Conservation (phyloP, 2,888 invertebrate species). For the Aporophyla nigra region DNA sequence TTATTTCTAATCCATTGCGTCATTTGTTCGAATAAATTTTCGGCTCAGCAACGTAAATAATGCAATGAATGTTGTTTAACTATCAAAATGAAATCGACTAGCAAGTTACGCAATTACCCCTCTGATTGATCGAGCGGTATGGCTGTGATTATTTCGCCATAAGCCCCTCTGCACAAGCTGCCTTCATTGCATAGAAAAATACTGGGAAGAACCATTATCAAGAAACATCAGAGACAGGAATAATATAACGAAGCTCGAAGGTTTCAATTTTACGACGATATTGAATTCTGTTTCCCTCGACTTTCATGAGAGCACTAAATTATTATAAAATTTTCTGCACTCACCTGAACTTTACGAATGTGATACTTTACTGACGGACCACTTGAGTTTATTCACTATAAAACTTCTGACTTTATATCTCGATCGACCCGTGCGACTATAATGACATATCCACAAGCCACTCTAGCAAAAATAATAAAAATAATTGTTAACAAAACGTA, state of each 20-base stretch:
- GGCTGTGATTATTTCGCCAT: no score
- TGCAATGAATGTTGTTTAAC: no score
- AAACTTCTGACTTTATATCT: slow-evolving; percentile 40
- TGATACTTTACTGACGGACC: neutral
- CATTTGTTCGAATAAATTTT: no score
- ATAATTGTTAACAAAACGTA: neutral
- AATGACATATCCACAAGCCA: neutral
- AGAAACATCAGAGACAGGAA: neutral
- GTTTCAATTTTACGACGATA: slow-evolving; percentile 24
- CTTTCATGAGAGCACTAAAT: neutral
- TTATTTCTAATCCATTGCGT: no score
- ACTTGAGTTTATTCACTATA: slow-evolving; percentile 12
- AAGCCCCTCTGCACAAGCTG: no score
- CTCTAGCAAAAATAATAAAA: slow-evolving; percentile 11
- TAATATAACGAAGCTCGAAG: neutral
- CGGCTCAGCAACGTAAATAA: no score
- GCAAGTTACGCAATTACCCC: no score
- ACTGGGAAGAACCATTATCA: neutral
- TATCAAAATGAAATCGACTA: no score
- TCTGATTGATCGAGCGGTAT: no score
- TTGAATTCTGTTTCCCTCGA: neutral
- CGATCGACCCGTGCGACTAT: no score
- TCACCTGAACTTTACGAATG: neutral
- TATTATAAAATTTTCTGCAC: neutral
- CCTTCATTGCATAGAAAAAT: neutral